A percentile compares a stretch with the other conserved stretches of the same genome.
These are phyloP conservation scores for Acanthacorydalis orientalis DNA, from an alignment of 2,888 invertebrate genomes.

Conservation along the genomic window DNA sequence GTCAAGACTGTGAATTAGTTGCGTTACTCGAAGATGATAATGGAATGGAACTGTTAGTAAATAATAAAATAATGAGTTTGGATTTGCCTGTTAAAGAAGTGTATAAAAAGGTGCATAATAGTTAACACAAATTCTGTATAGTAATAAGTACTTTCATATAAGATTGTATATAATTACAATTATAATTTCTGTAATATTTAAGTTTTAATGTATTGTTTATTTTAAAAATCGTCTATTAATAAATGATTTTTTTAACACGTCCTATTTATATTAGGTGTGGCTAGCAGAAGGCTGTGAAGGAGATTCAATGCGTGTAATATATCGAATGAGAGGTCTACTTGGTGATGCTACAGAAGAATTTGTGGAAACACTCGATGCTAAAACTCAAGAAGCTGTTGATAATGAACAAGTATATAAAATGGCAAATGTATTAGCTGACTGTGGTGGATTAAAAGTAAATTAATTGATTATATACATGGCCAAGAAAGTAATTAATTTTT, in stretches of 20 bases:
- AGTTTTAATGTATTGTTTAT: neutral
- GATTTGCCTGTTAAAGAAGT: constrained; percentile 92
- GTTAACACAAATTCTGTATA: constrained; percentile 2
- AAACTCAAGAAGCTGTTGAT: constrained; percentile 72
- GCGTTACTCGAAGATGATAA: constrained; percentile 95
- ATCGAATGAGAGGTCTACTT: constrained; percentile 91
- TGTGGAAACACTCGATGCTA: constrained; percentile 81
- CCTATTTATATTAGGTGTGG: constrained; percentile 48
- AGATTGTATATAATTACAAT: no score
- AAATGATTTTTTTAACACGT: constrained; percentile 7
- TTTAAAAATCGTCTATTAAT: no score
- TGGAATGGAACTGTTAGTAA: constrained; percentile 94
- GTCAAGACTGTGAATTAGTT: constrained; percentile 95
- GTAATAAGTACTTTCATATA: constrained; percentile 2
- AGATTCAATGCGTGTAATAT: constrained; percentile 93
- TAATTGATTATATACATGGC: neutral
- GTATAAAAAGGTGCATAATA: constrained; percentile 41
- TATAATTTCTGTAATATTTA: no score
- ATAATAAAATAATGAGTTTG: constrained; percentile 94
- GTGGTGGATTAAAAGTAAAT: constrained; percentile 46
- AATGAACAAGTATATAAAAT: constrained; percentile 88
- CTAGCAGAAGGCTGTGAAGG: constrained; percentile 76
- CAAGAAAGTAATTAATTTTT: constrained; percentile 3
- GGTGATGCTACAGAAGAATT: constrained; percentile 99
- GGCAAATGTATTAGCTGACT: constrained; percentile 71